phyloP scores from a whole-genome alignment of 2,888 invertebrate species.

The Beris morrisii region DNA sequence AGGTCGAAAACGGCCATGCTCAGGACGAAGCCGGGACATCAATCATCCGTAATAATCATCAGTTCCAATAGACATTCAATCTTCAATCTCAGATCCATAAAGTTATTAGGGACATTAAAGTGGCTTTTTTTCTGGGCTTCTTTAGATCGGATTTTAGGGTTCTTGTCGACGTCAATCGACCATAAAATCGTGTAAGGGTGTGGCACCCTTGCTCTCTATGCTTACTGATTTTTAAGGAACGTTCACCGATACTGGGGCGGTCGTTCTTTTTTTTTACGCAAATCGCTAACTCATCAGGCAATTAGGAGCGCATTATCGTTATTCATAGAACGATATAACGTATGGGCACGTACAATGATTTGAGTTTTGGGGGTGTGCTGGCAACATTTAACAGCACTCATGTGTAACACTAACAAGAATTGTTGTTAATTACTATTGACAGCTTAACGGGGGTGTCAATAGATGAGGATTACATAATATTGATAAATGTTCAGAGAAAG shows the following conservation, averaged over 20 bases:
- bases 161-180: slow-evolving; percentile 35
- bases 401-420: slow-evolving; percentile 55
- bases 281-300: slow-evolving; percentile 58
- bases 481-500: too few relatives aligned
- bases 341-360: slow-evolving; percentile 16
- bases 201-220: slow-evolving; percentile 21
- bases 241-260: slow-evolving; percentile 23
- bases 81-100: too few relatives aligned
- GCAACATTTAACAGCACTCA: slow-evolving; percentile 44
- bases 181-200: slow-evolving; percentile 37
- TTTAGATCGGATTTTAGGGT: neutral
- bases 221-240: slow-evolving; percentile 21
- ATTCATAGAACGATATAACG: slow-evolving; percentile 11
- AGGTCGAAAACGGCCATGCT: too few relatives aligned
- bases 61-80: too few relatives aligned
- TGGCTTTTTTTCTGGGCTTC: too few relatives aligned
- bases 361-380: neutral
- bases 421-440: slow-evolving; percentile 52
- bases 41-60: too few relatives aligned
- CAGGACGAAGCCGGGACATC: too few relatives aligned
- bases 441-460: neutral
- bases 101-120: too few relatives aligned
- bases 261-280: slow-evolving; percentile 42
- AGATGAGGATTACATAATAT: too few relatives aligned
- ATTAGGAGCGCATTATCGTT: slow-evolving; percentile 48